These are phyloP conservation scores for Vultur gryphus DNA, from an alignment of 2,797 vertebrate species.

Conservation along the genomic window DNA sequence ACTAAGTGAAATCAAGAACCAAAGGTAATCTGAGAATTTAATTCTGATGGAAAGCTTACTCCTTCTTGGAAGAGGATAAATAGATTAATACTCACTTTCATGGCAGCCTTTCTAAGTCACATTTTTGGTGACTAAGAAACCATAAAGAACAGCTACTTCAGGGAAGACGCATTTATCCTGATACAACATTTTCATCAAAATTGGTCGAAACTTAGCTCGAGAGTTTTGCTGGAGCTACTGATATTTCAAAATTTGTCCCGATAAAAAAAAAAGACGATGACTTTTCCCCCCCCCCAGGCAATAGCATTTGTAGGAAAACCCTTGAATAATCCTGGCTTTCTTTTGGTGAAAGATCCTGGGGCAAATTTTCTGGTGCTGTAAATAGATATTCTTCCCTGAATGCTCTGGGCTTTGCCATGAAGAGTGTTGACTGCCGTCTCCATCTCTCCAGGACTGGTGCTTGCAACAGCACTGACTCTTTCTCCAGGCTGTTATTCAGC, in stretches of 20 bases:
- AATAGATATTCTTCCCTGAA: not conserved
- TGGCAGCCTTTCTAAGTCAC: not conserved
- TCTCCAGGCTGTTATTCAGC: not conserved
- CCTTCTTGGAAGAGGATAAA: not conserved
- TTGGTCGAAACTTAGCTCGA: not conserved
- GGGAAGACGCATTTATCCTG: not conserved
- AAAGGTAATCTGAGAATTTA: not conserved
- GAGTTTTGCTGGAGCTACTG: not conserved
- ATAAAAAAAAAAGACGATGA: not conserved
- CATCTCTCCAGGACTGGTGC: not conserved
- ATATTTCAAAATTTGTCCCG: not conserved
- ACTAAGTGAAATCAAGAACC: not conserved
- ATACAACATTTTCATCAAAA: not conserved
- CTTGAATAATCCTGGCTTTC: not conserved
- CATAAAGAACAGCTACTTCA: not conserved
- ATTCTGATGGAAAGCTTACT: not conserved
- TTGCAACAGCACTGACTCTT: not conserved
- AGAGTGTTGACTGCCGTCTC: not conserved
- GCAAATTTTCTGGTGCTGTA: not conserved
- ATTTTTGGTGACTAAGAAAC: not conserved
- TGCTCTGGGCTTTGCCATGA: not conserved
- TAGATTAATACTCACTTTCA: not conserved
- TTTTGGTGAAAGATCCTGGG: not conserved
- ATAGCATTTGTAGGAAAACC: not conserved
- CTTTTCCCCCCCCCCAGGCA: not conserved